phyloP scores from a whole-genome alignment of 2,797 vertebrate species.

The Sebastes diploproa region DNA sequence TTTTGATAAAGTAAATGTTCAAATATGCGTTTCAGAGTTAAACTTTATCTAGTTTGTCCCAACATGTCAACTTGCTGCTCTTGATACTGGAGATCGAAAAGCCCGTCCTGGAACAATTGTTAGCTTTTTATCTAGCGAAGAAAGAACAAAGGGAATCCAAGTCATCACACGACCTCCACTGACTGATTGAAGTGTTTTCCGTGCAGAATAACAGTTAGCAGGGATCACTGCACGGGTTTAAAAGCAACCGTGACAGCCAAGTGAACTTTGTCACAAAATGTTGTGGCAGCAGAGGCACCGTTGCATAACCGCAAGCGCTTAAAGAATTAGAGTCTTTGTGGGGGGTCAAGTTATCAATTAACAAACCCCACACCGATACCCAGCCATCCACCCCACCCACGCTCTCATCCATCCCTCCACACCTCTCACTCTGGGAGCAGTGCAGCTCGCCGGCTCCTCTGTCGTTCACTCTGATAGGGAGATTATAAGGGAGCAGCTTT shows the following conservation, averaged over 20 bases:
- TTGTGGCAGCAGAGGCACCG: conserved; percentile 28
- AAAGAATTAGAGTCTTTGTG: conserved; percentile 44
- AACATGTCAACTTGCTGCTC: not conserved
- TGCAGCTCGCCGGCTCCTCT: conserved; percentile 38
- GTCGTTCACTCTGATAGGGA: conserved; percentile 51
- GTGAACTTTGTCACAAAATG: conserved; percentile 52
- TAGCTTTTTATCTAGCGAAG: not conserved
- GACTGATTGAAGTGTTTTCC: not conserved
- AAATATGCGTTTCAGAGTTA: not conserved
- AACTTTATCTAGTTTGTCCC: not conserved
- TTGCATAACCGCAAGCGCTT: conserved; percentile 47
- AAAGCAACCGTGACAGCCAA: conserved; percentile 7
- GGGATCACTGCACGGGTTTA: not conserved
- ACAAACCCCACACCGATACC: conserved; percentile 46
- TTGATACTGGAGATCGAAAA: not conserved
- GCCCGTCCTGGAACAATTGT: not conserved
- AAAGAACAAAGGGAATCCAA: not conserved
- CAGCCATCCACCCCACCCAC: conserved; percentile 40
- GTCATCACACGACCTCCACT: not conserved
- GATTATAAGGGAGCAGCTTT: conserved; percentile 50
- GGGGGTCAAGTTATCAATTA: conserved; percentile 68
- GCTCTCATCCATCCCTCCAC: conserved; percentile 3
- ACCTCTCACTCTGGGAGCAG: conserved; percentile 20
- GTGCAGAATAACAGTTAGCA: not conserved
- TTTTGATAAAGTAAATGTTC: not conserved